Base-by-base conservation (phyloP, 2,888 invertebrate genomes). In the Labia minor region DNA sequence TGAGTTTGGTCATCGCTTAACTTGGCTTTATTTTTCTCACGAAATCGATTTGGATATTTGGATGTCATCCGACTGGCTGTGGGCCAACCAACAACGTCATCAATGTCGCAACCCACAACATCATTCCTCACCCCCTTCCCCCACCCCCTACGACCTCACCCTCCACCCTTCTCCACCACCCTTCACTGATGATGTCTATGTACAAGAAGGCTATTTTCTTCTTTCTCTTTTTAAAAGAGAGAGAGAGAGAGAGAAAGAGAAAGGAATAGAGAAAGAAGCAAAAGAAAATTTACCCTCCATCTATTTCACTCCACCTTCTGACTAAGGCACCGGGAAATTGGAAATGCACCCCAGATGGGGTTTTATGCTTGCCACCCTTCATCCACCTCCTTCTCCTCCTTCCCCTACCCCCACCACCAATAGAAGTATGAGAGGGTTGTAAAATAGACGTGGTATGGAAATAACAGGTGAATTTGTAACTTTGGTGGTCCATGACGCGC, bases 401-500 rank as follows among this genome's bases (percentile, higher is more conserved):
- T n/a, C n/a, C n/a, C n/a, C n/a, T n/a, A n/a, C n/a, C n/a, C n/a
- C n/a, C n/a, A n/a, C n/a, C n/a, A n/a, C n/a, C n/a, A n/a, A n/a
- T n/a, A n/a, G 49, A 14, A 6, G 33, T 49, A 3, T 49, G 49
- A 14, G 49, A n/a, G 4, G 49, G 49, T 49, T 49, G 49, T 49
- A 49, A 49, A 49, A 14, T 11, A 49, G 49, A 49, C 6, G 4
- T 4, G 49, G 49, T 49, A 49, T 49, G 49, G n/a, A 49, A 49
- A 49, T 49, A 49, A 49, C 49, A 49, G 49, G 49, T 49, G 49
- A 49, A 49, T 49, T 49, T 49, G 49, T 49, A 49, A 49, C 49
- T 49, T 49, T 49, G 49, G 49, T 49, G 6, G 6, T 3, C 33
- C 6, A 33, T 33, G 49, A 14, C 4, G 8, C 49, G 49, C 49